Percentiles rank a stretch among this genome's conserved stretches.
These are phyloP conservation scores for Saccopteryx bilineata DNA, from an alignment of 2,113 vertebrate species.

Conservation along the genomic window DNA sequence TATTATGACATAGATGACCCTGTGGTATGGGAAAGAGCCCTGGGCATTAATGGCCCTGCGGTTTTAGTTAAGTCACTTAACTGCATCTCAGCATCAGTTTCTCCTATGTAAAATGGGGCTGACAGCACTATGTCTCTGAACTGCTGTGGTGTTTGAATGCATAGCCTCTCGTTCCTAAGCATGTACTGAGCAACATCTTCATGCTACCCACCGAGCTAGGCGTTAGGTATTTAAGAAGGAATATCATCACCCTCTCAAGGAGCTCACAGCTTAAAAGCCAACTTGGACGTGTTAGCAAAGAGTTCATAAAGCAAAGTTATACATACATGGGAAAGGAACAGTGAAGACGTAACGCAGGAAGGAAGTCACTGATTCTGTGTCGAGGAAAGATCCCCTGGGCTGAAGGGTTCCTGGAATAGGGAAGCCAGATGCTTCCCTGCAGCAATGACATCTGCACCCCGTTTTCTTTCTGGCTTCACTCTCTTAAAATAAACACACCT, in stretches of 20 bases:
- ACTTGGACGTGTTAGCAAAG: neutral
- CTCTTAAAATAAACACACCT: neutral
- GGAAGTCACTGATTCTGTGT: neutral
- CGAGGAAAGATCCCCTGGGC: neutral
- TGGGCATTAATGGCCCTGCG: neutral
- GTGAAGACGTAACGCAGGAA: neutral
- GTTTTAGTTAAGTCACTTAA: neutral
- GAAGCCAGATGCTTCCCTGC: neutral
- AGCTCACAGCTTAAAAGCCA: neutral
- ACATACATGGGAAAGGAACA: neutral
- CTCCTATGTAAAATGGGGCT: slow-evolving; percentile 65
- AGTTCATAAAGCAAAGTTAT: neutral
- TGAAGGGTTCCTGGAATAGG: neutral
- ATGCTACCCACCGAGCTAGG: neutral
- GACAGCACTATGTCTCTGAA: neutral
- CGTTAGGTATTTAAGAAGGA: neutral
- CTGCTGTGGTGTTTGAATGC: neutral
- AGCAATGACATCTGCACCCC: neutral
- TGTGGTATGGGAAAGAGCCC: neutral
- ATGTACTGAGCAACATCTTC: neutral
- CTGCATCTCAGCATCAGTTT: neutral
- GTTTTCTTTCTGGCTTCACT: neutral
- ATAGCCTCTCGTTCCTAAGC: neutral
- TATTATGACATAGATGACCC: neutral
- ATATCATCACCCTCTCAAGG: neutral